Conservation (phyloP, 2,888 invertebrate species). For the Entomobrya multifasciata region DNA sequence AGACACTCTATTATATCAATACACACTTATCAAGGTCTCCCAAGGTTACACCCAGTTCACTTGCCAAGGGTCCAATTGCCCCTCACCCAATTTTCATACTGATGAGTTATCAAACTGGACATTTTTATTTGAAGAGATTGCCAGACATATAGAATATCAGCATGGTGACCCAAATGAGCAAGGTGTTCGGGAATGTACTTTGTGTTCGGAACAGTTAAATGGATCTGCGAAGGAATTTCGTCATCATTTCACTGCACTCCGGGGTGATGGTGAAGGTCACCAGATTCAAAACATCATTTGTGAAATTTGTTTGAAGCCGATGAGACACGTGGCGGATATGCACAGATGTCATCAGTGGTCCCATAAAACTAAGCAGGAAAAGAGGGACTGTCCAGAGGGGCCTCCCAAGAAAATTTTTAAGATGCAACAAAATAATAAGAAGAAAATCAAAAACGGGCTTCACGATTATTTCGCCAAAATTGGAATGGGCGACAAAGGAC, state of each 20-base stretch:
- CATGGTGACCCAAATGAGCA: too few species aligned
- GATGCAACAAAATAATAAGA: background rate
- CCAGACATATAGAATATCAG: background rate
- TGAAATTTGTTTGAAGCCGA: conserved; percentile 2
- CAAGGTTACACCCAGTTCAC: background rate
- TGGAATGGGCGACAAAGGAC: too few species aligned
- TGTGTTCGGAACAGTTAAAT: background rate
- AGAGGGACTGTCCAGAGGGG: background rate
- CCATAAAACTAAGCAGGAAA: conserved; percentile 1
- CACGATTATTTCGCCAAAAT: background rate
- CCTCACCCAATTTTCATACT: too few species aligned
- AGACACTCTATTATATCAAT: background rate
- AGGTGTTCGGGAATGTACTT: background rate
- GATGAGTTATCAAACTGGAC: too few species aligned
- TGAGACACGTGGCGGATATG: background rate
- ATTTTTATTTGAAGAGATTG: background rate
- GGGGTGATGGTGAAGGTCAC: too few species aligned
- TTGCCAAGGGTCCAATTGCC: background rate
- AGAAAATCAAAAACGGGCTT: background rate
- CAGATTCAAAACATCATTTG: background rate
- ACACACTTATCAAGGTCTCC: conserved; percentile 3
- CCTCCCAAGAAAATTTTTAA: background rate
- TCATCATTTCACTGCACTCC: background rate
- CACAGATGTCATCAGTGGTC: background rate
- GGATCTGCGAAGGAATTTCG: background rate